Conservation (phyloP, 1,140 invertebrate genomes). For the Ips nitidus region DNA sequence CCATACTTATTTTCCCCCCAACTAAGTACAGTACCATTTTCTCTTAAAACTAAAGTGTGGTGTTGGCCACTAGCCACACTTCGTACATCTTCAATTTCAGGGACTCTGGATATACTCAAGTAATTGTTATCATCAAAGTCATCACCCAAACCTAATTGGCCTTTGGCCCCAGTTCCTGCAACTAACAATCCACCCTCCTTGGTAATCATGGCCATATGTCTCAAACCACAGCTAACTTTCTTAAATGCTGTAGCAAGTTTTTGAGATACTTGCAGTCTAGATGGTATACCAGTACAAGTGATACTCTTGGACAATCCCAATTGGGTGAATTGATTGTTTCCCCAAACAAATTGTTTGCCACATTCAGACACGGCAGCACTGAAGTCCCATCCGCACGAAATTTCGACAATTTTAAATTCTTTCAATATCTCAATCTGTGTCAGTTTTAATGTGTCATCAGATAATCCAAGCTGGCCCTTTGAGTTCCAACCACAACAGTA, state of each 20-base stretch:
- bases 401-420: constrained; percentile 59
- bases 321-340: constrained; percentile 74
- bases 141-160: constrained; percentile 64
- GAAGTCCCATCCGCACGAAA: constrained; percentile 73
- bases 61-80: constrained; percentile 72
- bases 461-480: constrained; percentile 73
- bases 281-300: constrained; percentile 53
- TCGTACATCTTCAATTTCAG: constrained; percentile 56
- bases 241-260: constrained; percentile 49
- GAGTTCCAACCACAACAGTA: constrained; percentile 88
- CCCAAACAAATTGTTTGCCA: constrained; percentile 71
- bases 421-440: constrained; percentile 58
- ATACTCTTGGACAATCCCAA: constrained; percentile 62
- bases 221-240: constrained; percentile 61
- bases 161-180: constrained; percentile 64
- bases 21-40: constrained; percentile 60
- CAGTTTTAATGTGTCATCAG: constrained; percentile 57
- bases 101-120: constrained; percentile 57
- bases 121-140: constrained; percentile 56
- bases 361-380: constrained; percentile 66
- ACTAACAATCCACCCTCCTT: constrained; percentile 61
- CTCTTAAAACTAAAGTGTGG: constrained; percentile 66
- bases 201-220: constrained; percentile 69
- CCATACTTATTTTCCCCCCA: constrained; percentile 78
- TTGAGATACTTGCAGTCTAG: constrained; percentile 51